These are phyloP conservation scores for Lepidonotus clava DNA, from an alignment of 2,888 invertebrate species.

Conservation along the genomic window DNA sequence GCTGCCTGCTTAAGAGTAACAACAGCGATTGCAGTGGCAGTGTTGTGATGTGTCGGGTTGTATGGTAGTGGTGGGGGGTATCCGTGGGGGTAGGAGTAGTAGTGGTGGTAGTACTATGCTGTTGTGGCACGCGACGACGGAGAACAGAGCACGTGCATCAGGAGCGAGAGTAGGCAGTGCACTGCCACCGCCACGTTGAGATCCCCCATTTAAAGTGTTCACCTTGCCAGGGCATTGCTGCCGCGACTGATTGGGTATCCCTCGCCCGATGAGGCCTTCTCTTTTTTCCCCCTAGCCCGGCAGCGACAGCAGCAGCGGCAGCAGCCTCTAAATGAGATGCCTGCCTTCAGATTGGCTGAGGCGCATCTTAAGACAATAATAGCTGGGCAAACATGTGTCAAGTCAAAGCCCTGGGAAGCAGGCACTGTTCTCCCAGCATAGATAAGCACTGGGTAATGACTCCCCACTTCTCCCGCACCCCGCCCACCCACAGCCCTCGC, in stretches of 20 bases:
- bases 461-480: not conserved
- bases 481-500: not conserved
- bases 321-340: slow-evolving; percentile 46
- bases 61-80: not conserved
- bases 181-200: not conserved
- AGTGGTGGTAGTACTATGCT: not conserved
- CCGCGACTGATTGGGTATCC: slow-evolving; percentile 2
- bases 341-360: slow-evolving; percentile 41
- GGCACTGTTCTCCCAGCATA: not conserved
- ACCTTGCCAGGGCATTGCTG: not conserved
- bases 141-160: not conserved
- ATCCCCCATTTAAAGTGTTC: not conserved
- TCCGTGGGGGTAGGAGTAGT: not conserved
- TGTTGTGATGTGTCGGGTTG: too few relatives aligned
- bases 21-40: too few relatives aligned
- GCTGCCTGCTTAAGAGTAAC: too few relatives aligned
- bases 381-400: slow-evolving; percentile 44
- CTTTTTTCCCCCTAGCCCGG: not conserved
- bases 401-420: slow-evolving; percentile 13
- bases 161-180: not conserved
- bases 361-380: slow-evolving; percentile 51
- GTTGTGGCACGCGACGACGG: too few relatives aligned
- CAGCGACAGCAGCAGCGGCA: not conserved
- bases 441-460: not conserved
- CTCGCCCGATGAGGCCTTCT: not conserved